Conservation (phyloP, 1,140 invertebrate genomes). For the Choristoneura fumiferana region DNA sequence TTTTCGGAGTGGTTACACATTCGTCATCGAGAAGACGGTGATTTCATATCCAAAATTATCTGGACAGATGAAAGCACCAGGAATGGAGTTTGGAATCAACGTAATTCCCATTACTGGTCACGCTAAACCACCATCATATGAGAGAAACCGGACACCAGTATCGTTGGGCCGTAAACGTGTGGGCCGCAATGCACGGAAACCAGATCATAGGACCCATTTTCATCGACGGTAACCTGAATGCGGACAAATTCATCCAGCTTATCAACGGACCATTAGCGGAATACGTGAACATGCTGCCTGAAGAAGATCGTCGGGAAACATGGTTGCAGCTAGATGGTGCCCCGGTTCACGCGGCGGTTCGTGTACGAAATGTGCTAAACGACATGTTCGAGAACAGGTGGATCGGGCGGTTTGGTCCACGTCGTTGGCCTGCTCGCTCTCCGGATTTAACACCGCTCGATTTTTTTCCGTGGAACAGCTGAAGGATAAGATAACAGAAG, state of each 20-base stretch:
- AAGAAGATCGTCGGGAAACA: conserved; percentile 1
- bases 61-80: neutral
- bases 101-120: neutral
- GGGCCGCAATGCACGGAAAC: too few relatives aligned
- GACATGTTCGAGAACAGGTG: conserved; percentile 1
- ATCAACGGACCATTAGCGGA: conserved; percentile 3
- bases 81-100: neutral
- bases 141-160: neutral
- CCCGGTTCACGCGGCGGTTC: neutral
- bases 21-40: neutral
- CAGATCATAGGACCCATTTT: neutral
- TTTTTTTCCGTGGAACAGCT: too few relatives aligned
- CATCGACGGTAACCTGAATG: conserved; percentile 5
- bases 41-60: conserved; percentile 5
- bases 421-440: too few relatives aligned
- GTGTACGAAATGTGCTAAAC: neutral
- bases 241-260: conserved; percentile 4
- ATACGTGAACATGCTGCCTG: neutral
- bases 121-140: neutral
- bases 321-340: neutral
- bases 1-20: neutral
- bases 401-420: conserved; percentile 2
- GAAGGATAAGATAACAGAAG: too few relatives aligned
- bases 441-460: too few relatives aligned
- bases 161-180: conserved; percentile 1